These are phyloP conservation scores for Eretmocerus hayati DNA, from an alignment of 2,888 invertebrate genomes.

Conservation along the genomic window DNA sequence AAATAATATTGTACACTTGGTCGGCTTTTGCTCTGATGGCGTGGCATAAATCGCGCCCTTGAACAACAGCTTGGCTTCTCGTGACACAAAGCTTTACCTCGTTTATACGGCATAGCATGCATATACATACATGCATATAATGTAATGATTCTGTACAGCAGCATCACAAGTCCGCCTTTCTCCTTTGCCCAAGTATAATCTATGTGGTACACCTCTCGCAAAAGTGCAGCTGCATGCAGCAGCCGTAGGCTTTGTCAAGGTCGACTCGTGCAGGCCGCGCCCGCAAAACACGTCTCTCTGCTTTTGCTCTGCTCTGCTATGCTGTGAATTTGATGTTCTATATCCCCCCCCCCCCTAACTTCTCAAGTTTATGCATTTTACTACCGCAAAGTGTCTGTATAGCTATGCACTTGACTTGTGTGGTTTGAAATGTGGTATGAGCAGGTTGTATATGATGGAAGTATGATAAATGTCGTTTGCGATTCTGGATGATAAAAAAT, in stretches of 20 bases:
- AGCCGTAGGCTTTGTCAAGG: constrained; percentile 24
- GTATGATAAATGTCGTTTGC: too few species aligned
- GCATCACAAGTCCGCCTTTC: neutral
- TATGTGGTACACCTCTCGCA: constrained; percentile 21
- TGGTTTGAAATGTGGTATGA: neutral
- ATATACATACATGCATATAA: too few species aligned
- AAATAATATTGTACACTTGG: too few species aligned
- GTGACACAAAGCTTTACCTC: too few species aligned
- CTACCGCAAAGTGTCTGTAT: too few species aligned
- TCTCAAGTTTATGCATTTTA: neutral
- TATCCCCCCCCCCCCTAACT: neutral
- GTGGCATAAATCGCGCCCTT: constrained; percentile 22
- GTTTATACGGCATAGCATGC: too few species aligned
- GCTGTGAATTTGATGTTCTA: too few species aligned
- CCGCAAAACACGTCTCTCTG: neutral
- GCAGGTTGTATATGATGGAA: too few species aligned
- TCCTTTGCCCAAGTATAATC: constrained; percentile 18
- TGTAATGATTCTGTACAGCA: too few species aligned
- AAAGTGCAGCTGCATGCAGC: neutral
- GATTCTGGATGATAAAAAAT: too few species aligned
- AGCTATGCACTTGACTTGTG: neutral
- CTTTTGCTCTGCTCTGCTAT: neutral
- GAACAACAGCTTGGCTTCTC: too few species aligned
- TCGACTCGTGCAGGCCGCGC: constrained; percentile 18
- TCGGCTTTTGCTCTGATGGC: too few species aligned